These are phyloP conservation scores for Echeneis naucrates DNA, from an alignment of 2,797 vertebrate genomes.

Conservation along the genomic window DNA sequence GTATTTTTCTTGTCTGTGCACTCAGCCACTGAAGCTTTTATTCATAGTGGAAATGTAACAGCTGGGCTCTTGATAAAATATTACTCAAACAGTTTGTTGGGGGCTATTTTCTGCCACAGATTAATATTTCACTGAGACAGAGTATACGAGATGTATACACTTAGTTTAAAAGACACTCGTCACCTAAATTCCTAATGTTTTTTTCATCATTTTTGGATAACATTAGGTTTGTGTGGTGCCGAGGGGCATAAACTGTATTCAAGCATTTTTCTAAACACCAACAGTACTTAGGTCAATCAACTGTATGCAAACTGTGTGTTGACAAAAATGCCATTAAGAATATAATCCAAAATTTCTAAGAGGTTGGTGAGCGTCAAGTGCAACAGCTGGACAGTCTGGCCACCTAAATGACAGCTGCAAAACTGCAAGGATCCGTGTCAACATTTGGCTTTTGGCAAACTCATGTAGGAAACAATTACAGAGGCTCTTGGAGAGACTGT, in stretches of 20 bases:
- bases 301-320: background rate
- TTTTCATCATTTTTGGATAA: background rate
- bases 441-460: slow-evolving; percentile 3
- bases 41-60: background rate
- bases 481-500: background rate
- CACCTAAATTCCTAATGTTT: background rate
- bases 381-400: background rate
- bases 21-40: background rate
- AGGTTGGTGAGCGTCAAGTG: background rate
- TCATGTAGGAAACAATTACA: background rate
- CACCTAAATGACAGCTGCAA: background rate
- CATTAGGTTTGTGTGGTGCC: background rate
- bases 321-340: background rate
- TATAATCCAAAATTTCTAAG: background rate
- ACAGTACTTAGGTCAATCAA: background rate
- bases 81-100: background rate
- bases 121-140: background rate
- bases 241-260: background rate
- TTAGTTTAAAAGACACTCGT: background rate
- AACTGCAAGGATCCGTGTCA: background rate
- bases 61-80: background rate
- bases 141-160: too few relatives aligned
- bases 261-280: background rate
- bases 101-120: background rate
- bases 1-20: background rate